Conservation (phyloP, 2,113 vertebrate genomes). For the Notothenia rossii region DNA sequence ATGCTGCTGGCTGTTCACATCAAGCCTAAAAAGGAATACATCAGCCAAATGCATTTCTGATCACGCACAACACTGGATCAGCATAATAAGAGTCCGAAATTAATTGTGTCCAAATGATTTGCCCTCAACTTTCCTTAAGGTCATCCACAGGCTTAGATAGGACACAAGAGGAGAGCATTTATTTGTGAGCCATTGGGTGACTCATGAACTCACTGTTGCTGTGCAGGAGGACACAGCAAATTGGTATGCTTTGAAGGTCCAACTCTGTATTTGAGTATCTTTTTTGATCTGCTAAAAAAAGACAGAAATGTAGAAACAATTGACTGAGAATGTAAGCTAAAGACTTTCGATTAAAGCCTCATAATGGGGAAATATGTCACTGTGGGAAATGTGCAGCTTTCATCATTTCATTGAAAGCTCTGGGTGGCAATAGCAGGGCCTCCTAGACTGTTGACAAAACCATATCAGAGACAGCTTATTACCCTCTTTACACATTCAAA, state of each 20-base stretch:
- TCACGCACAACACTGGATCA: slow-evolving; percentile 31
- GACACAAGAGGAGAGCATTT: slow-evolving; percentile 27
- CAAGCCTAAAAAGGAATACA: slow-evolving; percentile 49
- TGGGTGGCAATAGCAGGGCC: background rate
- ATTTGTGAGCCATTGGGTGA: slow-evolving; percentile 39
- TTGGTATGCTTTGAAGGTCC: slow-evolving; percentile 16
- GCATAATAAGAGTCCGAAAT: slow-evolving; percentile 19
- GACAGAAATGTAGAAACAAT: background rate
- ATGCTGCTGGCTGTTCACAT: slow-evolving; percentile 72
- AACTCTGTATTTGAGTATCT: slow-evolving; percentile 1
- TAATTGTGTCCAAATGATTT: slow-evolving; percentile 35
- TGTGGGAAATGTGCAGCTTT: background rate
- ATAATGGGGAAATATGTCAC: background rate
- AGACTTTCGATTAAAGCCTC: background rate
- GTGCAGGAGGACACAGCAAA: background rate
- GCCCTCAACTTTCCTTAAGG: slow-evolving; percentile 45
- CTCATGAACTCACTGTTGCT: slow-evolving; percentile 4
- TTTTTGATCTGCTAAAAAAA: background rate
- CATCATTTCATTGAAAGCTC: background rate
- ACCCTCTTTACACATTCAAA: background rate
- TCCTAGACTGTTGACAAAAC: slow-evolving; percentile 15
- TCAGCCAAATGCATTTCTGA: slow-evolving; percentile 63
- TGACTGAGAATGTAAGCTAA: slow-evolving; percentile 4
- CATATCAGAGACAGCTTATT: slow-evolving; percentile 16
- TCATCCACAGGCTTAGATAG: slow-evolving; percentile 21